phyloP scores from a whole-genome alignment of 1,140 invertebrate genomes.

The Piezodorus guildinii region DNA sequence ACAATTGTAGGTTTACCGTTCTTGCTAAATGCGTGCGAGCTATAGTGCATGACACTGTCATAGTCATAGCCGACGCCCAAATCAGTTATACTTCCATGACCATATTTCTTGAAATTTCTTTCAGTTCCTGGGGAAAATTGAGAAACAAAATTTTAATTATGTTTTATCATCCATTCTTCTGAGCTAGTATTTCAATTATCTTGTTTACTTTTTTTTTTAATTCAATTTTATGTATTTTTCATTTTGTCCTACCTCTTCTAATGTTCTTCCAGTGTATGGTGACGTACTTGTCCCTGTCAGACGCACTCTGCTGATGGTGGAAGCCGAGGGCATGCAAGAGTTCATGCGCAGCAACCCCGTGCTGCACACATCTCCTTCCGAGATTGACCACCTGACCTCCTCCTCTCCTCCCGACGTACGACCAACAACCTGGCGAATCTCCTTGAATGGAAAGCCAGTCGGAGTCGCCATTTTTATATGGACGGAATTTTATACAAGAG shows the following conservation, averaged over 20 bases:
- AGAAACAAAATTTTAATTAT: too few species aligned
- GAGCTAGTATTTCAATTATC: too few species aligned
- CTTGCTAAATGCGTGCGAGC: conserved; percentile 57
- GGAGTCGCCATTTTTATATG: conserved; percentile 43
- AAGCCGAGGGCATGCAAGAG: conserved; percentile 55
- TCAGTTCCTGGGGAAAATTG: conserved; percentile 38
- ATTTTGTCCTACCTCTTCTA: conserved; percentile 29
- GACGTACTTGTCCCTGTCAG: conserved; percentile 51
- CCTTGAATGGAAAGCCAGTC: conserved; percentile 38
- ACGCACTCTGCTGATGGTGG: conserved; percentile 52
- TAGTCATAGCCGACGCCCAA: conserved; percentile 49
- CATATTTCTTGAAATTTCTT: conserved; percentile 58
- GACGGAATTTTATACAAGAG: conserved; percentile 48
- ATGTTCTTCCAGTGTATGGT: conserved; percentile 51
- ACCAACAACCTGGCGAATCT: conserved; percentile 39
- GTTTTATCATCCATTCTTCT: too few species aligned
- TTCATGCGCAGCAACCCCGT: conserved; percentile 50
- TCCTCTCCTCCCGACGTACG: conserved; percentile 40
- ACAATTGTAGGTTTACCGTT: conserved; percentile 58
- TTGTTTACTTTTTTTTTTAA: too few species aligned
- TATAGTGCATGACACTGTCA: conserved; percentile 75
- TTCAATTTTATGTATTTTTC: too few species aligned
- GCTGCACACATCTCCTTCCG: conserved; percentile 41
- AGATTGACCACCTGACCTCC: conserved; percentile 49
- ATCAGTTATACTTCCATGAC: conserved; percentile 22